phyloP scores from a whole-genome alignment of 2,113 vertebrate genomes.

The Chelonoidis abingdonii region DNA sequence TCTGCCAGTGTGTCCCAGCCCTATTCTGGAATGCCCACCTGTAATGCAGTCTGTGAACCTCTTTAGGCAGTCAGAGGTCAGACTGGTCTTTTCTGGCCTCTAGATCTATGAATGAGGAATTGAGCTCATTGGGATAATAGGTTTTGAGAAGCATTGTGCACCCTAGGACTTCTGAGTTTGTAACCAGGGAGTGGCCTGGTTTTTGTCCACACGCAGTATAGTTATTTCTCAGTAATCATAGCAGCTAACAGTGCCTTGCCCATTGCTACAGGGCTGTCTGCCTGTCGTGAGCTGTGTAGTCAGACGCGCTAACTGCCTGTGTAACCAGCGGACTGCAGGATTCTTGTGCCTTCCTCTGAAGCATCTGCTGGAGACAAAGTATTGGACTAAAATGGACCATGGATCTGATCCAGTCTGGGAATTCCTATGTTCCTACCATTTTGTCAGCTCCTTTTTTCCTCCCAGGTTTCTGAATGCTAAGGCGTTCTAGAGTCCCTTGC shows the following conservation, averaged over 20 bases:
- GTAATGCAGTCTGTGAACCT: background rate
- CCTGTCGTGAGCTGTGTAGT: background rate
- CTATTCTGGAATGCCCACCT: background rate
- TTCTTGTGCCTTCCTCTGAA: background rate
- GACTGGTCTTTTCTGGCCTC: background rate
- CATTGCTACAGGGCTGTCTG: background rate
- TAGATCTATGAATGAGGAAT: background rate
- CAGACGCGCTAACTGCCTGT: background rate
- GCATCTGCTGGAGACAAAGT: background rate
- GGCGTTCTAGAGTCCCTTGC: background rate
- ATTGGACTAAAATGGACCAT: background rate
- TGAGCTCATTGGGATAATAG: background rate
- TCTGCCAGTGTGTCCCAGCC: background rate
- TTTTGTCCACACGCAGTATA: background rate
- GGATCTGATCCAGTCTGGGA: background rate
- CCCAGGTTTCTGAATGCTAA: background rate
- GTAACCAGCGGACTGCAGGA: background rate
- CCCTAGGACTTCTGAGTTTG: background rate
- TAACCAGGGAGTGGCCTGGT: background rate
- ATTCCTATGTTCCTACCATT: background rate
- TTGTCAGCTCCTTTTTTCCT: background rate
- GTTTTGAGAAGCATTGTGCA: background rate
- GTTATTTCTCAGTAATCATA: background rate
- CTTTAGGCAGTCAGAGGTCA: background rate
- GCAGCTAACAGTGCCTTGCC: background rate